phyloP scores from a whole-genome alignment of 2,888 invertebrate species.

The Lasius platythorax region DNA sequence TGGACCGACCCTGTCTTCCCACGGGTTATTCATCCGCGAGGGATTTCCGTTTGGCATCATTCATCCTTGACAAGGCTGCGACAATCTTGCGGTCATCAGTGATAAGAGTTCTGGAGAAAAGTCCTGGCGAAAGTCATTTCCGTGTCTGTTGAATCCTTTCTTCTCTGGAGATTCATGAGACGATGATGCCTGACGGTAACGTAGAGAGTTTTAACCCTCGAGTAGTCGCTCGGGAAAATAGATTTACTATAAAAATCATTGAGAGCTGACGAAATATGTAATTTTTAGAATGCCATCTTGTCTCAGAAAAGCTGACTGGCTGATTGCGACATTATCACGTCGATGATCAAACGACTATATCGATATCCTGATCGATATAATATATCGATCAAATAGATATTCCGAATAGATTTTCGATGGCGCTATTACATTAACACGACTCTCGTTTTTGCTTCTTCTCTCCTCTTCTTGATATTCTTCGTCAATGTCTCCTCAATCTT shows the following conservation, averaged over 20 bases:
- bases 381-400: conserved; percentile 30
- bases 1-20: conserved; percentile 25
- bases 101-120: conserved; percentile 39
- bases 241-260: conserved; percentile 32
- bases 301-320: background rate
- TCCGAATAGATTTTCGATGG: background rate
- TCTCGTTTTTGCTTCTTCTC: conserved; percentile 8
- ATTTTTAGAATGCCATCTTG: conserved; percentile 41
- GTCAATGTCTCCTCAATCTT: conserved; percentile 12
- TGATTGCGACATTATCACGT: background rate
- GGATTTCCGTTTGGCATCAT: conserved; percentile 49
- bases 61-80: conserved; percentile 37
- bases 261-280: conserved; percentile 24
- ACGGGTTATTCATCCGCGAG: conserved; percentile 14
- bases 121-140: conserved; percentile 43
- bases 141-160: conserved; percentile 30
- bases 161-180: conserved; percentile 2
- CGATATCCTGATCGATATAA: background rate
- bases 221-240: conserved; percentile 24
- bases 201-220: conserved; percentile 37
- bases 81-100: conserved; percentile 49
- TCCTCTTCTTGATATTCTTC: conserved; percentile 42
- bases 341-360: background rate
- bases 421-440: conserved; percentile 11
- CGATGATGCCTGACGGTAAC: conserved; percentile 46